Conservation (phyloP, 2,113 vertebrate genomes). For the Guaruba guarouba region DNA sequence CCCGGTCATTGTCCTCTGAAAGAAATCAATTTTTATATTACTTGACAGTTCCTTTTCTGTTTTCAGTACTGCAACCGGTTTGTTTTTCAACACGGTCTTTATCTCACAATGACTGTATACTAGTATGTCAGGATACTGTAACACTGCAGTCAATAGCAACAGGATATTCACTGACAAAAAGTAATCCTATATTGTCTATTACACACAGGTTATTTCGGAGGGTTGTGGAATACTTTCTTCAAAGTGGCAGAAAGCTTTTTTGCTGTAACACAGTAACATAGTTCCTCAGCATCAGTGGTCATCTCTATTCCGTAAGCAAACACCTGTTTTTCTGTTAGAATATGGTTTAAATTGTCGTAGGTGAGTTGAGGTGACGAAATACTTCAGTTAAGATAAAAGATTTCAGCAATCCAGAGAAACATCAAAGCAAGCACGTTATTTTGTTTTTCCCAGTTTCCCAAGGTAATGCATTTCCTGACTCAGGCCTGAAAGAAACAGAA, state of each 20-base stretch:
- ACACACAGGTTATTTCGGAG: conserved; percentile 25
- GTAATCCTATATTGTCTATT: conserved; percentile 52
- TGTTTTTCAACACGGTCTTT: conserved; percentile 44
- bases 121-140: conserved; percentile 25
- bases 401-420: background rate
- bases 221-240: conserved; percentile 8
- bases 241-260: conserved; percentile 14
- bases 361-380: background rate
- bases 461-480: background rate
- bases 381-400: background rate
- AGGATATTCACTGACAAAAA: conserved; percentile 44
- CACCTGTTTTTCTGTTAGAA: background rate
- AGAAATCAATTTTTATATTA: conserved; percentile 19
- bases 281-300: background rate
- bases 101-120: conserved; percentile 29
- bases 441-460: background rate
- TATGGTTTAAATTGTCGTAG: background rate
- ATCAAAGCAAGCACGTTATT: background rate
- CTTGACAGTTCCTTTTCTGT: conserved; percentile 3
- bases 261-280: background rate
- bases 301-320: background rate
- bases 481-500: background rate
- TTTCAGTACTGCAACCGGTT: conserved; percentile 20
- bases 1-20: conserved; percentile 2
- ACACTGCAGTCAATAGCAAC: conserved; percentile 41